Base-by-base conservation (phyloP, 2,113 vertebrate genomes). In the Todiramphus chloris region DNA sequence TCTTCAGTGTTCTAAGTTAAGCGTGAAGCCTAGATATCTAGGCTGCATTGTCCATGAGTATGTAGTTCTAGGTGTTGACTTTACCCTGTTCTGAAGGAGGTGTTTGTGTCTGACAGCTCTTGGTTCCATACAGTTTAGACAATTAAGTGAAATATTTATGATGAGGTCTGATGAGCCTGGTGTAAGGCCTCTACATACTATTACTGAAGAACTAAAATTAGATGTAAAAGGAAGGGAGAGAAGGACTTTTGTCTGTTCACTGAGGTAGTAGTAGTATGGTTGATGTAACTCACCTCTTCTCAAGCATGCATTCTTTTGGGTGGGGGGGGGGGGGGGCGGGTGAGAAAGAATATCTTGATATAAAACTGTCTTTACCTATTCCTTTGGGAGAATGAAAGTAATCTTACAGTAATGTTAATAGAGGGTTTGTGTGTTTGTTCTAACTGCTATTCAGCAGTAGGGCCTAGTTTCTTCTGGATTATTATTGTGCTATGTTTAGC, bases 81-180 rank as follows among this genome's bases (percentile, higher is more conserved):
- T 51, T 70, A 20, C 5, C 7, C 9, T 43, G 6, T 56, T 3
- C 9, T 78, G 30, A 75, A 37, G 23, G 60, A 62, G 3, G 7
- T 74, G 10, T 41, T 67, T 70, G 20, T 18, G 15, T 62, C 28
- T 77, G 37, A 15, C 9, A 74, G 64, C 5, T 87, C 66, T 82
- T 53, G 31, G 21, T 18, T 74, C 20, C 13, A 1, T 62, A 25
- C 3, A 9, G 4, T 60, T 24, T 30, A 74, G 25, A 35, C 10
- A 41, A 53, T 79, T 30, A 70, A 53, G 9, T 33, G 35, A 62
- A 13, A 19, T 44, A 28, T 35, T 83, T 80, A 64, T 1, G 73
- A 5, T 14, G 13, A 46, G 2, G 12, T 55, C 21, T 73, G 28
- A 25, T 73, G 21, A 77, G 58, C 20, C 14, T 0, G 0, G 0